phyloP scores from a whole-genome alignment of 2,113 vertebrate genomes.

The Lethenteron reissneri region DNA sequence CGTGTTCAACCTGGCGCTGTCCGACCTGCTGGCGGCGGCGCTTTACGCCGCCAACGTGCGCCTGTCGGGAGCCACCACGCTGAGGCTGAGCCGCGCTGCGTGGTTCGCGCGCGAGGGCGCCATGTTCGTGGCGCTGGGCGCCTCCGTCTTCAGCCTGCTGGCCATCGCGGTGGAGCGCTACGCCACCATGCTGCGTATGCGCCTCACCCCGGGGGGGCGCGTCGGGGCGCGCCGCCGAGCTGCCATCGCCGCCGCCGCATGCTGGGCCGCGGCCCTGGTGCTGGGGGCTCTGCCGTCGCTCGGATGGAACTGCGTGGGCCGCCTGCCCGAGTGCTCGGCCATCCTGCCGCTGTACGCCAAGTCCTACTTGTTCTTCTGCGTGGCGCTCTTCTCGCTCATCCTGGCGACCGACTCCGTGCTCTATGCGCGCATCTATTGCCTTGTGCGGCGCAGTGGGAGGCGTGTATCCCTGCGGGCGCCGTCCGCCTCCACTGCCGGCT shows the following conservation, averaged over 20 bases:
- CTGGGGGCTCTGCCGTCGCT: not conserved
- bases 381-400: not conserved
- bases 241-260: not conserved
- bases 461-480: not conserved
- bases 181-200: constrained; percentile 95
- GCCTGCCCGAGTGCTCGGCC: not conserved
- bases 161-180: constrained; percentile 86
- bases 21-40: constrained; percentile 62
- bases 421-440: constrained; percentile 1
- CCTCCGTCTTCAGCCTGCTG: constrained; percentile 73
- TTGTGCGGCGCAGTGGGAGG: not conserved
- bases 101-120: constrained; percentile 86
- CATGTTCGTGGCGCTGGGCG: constrained; percentile 65
- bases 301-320: not conserved
- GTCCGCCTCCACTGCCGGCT: too few relatives aligned
- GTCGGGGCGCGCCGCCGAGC: constrained; percentile 2
- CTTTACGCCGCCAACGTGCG: constrained; percentile 66
- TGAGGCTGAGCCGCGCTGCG: constrained; percentile 40
- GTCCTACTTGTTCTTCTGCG: constrained; percentile 1
- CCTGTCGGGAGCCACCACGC: constrained; percentile 57
- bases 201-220: not conserved
- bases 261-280: constrained; percentile 1
- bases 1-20: constrained; percentile 81
- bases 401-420: not conserved
- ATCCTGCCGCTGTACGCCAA: constrained; percentile 2